phyloP scores from a whole-genome alignment of 2,888 invertebrate genomes.

The Hymenopus coronatus region DNA sequence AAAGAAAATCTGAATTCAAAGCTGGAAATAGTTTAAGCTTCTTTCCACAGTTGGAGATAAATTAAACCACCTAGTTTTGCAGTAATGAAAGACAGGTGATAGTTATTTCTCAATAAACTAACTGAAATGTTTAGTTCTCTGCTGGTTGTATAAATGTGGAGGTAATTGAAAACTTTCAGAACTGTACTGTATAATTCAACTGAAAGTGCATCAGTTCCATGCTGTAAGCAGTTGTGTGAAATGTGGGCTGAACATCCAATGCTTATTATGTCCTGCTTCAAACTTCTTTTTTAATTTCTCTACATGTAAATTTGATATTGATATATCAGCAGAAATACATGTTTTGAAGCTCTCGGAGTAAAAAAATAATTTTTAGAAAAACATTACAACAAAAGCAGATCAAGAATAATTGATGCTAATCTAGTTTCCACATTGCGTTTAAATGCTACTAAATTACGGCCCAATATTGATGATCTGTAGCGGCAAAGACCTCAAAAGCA shows the following conservation, averaged over 20 bases:
- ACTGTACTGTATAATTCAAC: not conserved
- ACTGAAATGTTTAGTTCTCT: not conserved
- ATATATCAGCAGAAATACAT: too few relatives aligned
- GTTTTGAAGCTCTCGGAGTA: too few relatives aligned
- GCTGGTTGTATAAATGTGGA: not conserved
- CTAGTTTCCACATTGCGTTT: too few relatives aligned
- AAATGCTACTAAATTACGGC: too few relatives aligned
- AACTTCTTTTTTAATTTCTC: too few relatives aligned
- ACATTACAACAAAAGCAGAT: too few relatives aligned
- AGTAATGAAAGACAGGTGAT: not conserved
- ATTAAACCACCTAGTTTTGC: not conserved
- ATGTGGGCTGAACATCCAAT: not conserved
- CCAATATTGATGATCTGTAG: too few relatives aligned
- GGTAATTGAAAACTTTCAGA: not conserved
- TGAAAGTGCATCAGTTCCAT: not conserved
- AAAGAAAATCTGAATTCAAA: not conserved
- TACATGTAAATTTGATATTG: too few relatives aligned
- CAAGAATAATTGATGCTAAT: too few relatives aligned
- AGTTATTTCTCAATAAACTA: not conserved
- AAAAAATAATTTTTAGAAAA: too few relatives aligned
- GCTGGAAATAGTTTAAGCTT: not conserved
- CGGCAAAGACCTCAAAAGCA: too few relatives aligned
- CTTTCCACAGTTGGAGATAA: not conserved
- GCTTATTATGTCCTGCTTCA: not conserved
- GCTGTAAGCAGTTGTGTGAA: not conserved